Percentiles rank a stretch among this genome's conserved stretches.
These are phyloP conservation scores for Cyclophora albipunctata DNA, from an alignment of 2,888 invertebrate species.

Conservation along the genomic window DNA sequence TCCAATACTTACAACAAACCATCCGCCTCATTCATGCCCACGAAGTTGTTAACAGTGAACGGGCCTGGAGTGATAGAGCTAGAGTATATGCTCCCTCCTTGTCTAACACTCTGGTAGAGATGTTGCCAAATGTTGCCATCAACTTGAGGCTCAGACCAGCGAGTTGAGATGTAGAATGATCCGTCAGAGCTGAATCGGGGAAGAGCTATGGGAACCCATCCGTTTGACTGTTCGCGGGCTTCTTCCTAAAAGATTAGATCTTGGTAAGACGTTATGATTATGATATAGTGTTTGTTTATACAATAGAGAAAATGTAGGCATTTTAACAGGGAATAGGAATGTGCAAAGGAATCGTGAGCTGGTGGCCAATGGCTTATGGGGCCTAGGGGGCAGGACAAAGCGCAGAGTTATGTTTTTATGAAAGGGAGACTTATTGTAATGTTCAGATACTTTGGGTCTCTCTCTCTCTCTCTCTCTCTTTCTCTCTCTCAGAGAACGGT, in stretches of 20 bases:
- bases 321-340: no score
- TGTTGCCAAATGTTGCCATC: slow-evolving; percentile 72
- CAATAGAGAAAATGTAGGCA: no score
- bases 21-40: slow-evolving; percentile 67
- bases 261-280: neutral
- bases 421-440: no score
- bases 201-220: slow-evolving; percentile 81
- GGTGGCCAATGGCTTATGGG: no score
- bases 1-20: slow-evolving; percentile 47
- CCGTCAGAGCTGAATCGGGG: slow-evolving; percentile 72
- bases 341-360: no score
- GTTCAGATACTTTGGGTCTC: no score
- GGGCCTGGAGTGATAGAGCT: slow-evolving; percentile 71
- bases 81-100: slow-evolving; percentile 40
- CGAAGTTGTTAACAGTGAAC: slow-evolving; percentile 76
- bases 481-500: no score
- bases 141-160: slow-evolving; percentile 52
- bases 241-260: slow-evolving; percentile 45
- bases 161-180: slow-evolving; percentile 54
- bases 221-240: slow-evolving; percentile 73
- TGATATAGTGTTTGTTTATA: neutral
- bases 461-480: no score
- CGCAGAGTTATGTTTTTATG: no score
- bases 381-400: no score
- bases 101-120: slow-evolving; percentile 47